These are phyloP conservation scores for Phthorimaea operculella DNA, from an alignment of 1,140 invertebrate species.

Conservation along the genomic window DNA sequence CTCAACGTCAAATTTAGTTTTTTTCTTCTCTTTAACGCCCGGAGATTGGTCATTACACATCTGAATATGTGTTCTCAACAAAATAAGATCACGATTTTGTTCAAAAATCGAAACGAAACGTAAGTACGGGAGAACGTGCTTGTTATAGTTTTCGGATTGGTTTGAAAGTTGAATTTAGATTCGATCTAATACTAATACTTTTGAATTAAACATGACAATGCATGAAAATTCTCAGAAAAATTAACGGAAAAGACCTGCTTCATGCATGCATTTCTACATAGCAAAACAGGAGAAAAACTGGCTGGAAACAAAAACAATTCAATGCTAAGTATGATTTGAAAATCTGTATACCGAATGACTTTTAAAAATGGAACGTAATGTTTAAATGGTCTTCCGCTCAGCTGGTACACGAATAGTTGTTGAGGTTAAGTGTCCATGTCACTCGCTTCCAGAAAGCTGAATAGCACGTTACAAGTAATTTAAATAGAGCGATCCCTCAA, in stretches of 20 bases:
- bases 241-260: too few species aligned
- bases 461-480: slow-evolving; percentile 27
- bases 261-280: too few species aligned
- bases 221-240: too few species aligned
- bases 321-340: too few species aligned
- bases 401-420: too few species aligned
- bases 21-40: slow-evolving; percentile 44
- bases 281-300: too few species aligned
- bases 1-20: slow-evolving; percentile 17
- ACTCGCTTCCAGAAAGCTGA: slow-evolving; percentile 39
- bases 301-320: too few species aligned
- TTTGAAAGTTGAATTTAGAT: slow-evolving; percentile 28
- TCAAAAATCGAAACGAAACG: slow-evolving; percentile 52
- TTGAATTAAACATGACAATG: too few species aligned
- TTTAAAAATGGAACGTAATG: too few species aligned
- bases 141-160: slow-evolving; percentile 59
- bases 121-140: slow-evolving; percentile 48
- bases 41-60: slow-evolving; percentile 65
- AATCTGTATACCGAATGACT: too few species aligned
- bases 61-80: slow-evolving; percentile 60
- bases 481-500: slow-evolving; percentile 63
- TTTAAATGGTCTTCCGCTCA: too few species aligned
- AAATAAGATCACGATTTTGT: slow-evolving; percentile 54
- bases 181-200: too few species aligned
- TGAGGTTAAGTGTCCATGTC: slow-evolving; percentile 1